These are phyloP conservation scores for Entosphenus tridentatus DNA, from an alignment of 2,113 vertebrate genomes.

Conservation along the genomic window DNA sequence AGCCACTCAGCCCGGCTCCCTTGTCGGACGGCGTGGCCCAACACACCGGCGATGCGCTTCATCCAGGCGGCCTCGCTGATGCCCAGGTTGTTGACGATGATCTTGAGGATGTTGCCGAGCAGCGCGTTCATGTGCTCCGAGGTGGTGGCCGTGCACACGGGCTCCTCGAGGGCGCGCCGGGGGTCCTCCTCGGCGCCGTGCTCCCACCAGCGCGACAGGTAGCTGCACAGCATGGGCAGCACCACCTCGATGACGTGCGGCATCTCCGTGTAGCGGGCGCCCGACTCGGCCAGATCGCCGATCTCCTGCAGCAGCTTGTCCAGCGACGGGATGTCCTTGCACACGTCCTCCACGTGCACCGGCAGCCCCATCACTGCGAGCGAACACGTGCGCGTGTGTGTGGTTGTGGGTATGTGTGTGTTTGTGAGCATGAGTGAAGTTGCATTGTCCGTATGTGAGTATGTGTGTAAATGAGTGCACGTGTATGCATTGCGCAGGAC, in stretches of 20 bases:
- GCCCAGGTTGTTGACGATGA: slow-evolving; percentile 86
- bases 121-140: slow-evolving; percentile 83
- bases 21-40: not conserved
- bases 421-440: too few species aligned
- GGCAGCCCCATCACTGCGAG: slow-evolving; percentile 27
- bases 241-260: slow-evolving; percentile 88
- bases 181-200: slow-evolving; percentile 49
- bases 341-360: slow-evolving; percentile 42
- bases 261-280: slow-evolving; percentile 75
- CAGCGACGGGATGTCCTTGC: slow-evolving; percentile 51
- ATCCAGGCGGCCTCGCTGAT: slow-evolving; percentile 91
- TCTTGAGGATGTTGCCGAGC: slow-evolving; percentile 77
- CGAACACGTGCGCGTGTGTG: not conserved
- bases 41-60: slow-evolving; percentile 71
- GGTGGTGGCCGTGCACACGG: slow-evolving; percentile 42
- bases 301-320: slow-evolving; percentile 71
- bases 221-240: slow-evolving; percentile 74
- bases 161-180: slow-evolving; percentile 21
- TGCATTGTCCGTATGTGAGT: too few species aligned
- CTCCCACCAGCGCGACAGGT: slow-evolving; percentile 96
- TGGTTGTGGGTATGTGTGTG: too few species aligned
- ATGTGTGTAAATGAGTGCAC: too few species aligned
- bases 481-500: too few species aligned
- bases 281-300: slow-evolving; percentile 63
- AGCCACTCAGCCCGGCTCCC: too few species aligned